Evolutionary conservation across 1,140 invertebrate genomes (phyloP).

Genomic region (Drosophila gunungcola): DNA sequence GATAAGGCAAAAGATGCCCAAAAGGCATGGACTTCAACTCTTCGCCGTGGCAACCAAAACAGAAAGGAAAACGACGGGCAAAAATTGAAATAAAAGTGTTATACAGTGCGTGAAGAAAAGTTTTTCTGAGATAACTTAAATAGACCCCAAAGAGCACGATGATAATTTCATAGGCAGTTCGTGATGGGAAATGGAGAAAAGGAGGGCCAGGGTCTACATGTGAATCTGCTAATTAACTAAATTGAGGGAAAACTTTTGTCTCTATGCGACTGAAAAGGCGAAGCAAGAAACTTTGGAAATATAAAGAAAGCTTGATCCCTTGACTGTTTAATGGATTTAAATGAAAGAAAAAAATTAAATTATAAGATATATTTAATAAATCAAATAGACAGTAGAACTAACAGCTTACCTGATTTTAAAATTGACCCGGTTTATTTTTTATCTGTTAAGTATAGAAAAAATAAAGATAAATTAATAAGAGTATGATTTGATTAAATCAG

Average conservation of each 20-base stretch:
- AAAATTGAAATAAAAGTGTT: conserved; percentile 51
- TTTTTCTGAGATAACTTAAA: conserved; percentile 43
- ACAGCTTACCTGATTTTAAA: too few relatives aligned
- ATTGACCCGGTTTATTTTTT: too few relatives aligned
- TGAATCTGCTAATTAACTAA: conserved; percentile 70
- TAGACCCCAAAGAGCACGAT: conserved; percentile 37
- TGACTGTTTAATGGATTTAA: too few relatives aligned
- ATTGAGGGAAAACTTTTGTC: conserved; percentile 68
- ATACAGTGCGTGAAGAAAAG: conserved; percentile 36
- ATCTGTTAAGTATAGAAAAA: too few relatives aligned
- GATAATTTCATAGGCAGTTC: conserved; percentile 64
- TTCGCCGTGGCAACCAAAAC: conserved; percentile 15
- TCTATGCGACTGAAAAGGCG: conserved; percentile 21
- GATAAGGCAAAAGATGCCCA: conserved; percentile 34
- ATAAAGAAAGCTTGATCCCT: not conserved
- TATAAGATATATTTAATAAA: too few relatives aligned
- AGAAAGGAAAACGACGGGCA: conserved; percentile 12
- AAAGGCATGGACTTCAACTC: conserved; percentile 37
- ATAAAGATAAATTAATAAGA: too few relatives aligned
- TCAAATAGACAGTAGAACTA: too few relatives aligned
- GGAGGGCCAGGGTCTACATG: conserved; percentile 11
- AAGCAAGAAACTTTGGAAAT: conserved; percentile 2
- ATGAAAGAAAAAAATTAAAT: too few relatives aligned
- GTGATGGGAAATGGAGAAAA: conserved; percentile 13
- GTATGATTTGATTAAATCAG: too few relatives aligned